Evolutionary conservation across 2,113 vertebrate genomes (phyloP).

Genomic region (Dipodomys merriami): DNA sequence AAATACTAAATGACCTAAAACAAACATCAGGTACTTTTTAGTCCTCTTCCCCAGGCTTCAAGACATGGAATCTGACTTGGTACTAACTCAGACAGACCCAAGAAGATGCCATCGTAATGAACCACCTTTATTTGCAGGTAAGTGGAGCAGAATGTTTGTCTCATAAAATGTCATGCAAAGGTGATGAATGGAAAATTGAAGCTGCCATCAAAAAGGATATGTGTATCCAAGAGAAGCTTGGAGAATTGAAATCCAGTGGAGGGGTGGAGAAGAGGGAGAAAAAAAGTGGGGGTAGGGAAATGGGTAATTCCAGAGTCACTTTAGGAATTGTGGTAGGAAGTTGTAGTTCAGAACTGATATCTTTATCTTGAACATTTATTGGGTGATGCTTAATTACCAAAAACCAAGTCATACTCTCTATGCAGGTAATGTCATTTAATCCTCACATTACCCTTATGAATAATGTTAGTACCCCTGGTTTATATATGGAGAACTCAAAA

Average conservation of each 20-base stretch:
- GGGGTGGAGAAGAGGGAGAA: neutral
- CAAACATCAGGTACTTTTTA: neutral
- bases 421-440: neutral
- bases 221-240: neutral
- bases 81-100: neutral
- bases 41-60: neutral
- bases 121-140: neutral
- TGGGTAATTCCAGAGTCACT: neutral
- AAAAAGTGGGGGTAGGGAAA: neutral
- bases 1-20: neutral
- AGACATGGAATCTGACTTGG: neutral
- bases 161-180: neutral
- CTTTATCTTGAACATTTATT: neutral
- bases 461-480: neutral
- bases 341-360: neutral
- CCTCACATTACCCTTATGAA: neutral
- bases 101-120: neutral
- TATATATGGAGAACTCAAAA: neutral
- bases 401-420: neutral
- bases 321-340: neutral
- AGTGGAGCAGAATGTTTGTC: neutral
- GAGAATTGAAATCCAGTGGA: neutral
- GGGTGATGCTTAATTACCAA: neutral
- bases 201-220: neutral
- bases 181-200: constrained; percentile 1